Evolutionary conservation across 1,140 invertebrate species (phyloP).

Genomic region (Spodoptera frugiperda): DNA sequence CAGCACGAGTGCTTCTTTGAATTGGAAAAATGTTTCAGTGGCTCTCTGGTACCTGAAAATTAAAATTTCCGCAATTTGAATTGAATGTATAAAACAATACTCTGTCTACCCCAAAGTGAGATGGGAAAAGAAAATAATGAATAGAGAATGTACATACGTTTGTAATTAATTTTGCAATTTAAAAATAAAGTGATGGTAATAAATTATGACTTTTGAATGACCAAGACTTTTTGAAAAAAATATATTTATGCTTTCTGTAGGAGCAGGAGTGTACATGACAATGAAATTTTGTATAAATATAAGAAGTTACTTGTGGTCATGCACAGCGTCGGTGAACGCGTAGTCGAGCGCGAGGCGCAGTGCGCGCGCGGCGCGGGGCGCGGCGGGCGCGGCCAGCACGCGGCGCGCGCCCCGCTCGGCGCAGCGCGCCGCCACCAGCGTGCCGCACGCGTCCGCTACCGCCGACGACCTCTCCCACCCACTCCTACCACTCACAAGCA

Average conservation of each 20-base stretch:
- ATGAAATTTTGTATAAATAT: background rate
- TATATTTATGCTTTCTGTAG: too few relatives aligned
- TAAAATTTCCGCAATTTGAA: background rate
- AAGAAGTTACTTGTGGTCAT: slow-evolving; percentile 75
- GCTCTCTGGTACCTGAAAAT: slow-evolving; percentile 72
- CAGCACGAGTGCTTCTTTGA: slow-evolving; percentile 73
- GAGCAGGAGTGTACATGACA: too few relatives aligned
- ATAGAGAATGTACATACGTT: too few relatives aligned
- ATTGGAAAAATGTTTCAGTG: slow-evolving; percentile 74
- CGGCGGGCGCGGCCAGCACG: slow-evolving; percentile 70
- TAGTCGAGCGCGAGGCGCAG: slow-evolving; percentile 75
- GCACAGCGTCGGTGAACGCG: slow-evolving; percentile 76
- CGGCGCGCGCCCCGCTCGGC: slow-evolving; percentile 71
- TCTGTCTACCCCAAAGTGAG: too few relatives aligned
- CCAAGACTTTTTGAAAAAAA: too few relatives aligned
- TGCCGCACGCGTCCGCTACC: slow-evolving; percentile 70
- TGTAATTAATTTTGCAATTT: too few relatives aligned
- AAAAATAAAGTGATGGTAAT: too few relatives aligned
- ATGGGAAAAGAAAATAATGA: too few relatives aligned
- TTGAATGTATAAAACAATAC: too few relatives aligned
- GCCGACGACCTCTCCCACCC: slow-evolving; percentile 74
- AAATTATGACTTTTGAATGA: too few relatives aligned
- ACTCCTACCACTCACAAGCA: slow-evolving; percentile 55
- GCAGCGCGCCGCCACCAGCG: slow-evolving; percentile 72
- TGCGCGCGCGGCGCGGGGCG: slow-evolving; percentile 70